Evolutionary conservation across 2,113 vertebrate genomes (phyloP).

Genomic region (Naja naja): DNA sequence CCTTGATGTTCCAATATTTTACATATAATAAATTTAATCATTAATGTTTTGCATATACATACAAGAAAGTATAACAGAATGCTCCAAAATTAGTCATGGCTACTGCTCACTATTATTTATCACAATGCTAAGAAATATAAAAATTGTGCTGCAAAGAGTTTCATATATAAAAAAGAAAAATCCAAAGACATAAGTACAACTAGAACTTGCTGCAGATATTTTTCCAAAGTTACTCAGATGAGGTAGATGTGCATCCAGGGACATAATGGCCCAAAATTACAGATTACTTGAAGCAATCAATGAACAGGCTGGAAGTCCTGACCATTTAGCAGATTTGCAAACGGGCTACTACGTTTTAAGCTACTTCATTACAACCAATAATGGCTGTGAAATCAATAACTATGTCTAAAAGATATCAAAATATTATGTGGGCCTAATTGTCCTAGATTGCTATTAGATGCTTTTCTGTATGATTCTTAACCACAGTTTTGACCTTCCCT

Average conservation of each 20-base stretch:
- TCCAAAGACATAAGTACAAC: background rate
- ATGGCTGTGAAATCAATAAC: constrained; percentile 27
- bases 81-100: background rate
- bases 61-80: background rate
- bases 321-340: background rate
- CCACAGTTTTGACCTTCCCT: constrained; percentile 64
- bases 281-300: constrained; percentile 31
- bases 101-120: background rate
- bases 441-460: constrained; percentile 39
- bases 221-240: constrained; percentile 14
- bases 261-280: constrained; percentile 36
- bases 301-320: constrained; percentile 23
- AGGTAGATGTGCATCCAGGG: constrained; percentile 17
- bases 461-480: constrained; percentile 50
- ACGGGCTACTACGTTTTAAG: constrained; percentile 28
- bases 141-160: background rate
- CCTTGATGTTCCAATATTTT: background rate
- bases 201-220: background rate
- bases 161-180: background rate
- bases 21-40: background rate
- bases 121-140: background rate
- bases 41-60: background rate
- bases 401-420: constrained; percentile 24
- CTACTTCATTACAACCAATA: constrained; percentile 30
- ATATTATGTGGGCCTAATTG: constrained; percentile 43